A percentile compares a stretch with the other conserved stretches of the same genome.
Evolutionary conservation across 1,140 invertebrate genomes (phyloP).

Genomic region (Onthophagus taurus): DNA sequence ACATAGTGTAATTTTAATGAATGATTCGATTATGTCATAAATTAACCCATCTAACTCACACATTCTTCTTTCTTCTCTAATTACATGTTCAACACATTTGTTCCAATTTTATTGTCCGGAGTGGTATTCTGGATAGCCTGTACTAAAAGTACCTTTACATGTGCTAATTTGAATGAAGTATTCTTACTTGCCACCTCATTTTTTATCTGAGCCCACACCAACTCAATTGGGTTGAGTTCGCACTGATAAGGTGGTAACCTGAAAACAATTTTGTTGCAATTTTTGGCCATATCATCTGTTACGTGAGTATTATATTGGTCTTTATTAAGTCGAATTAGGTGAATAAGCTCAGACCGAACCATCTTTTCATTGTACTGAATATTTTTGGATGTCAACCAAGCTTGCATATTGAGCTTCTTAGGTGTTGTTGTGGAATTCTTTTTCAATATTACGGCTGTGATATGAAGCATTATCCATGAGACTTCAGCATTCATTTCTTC

Average conservation of each 20-base stretch:
- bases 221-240: slow-evolving; percentile 26
- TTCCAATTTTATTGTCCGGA: too few species aligned
- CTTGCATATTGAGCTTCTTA: slow-evolving; percentile 23
- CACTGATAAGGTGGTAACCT: slow-evolving; percentile 24
- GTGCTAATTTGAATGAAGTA: slow-evolving; percentile 16
- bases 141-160: neutral
- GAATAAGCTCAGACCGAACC: slow-evolving; percentile 19
- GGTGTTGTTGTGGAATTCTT: slow-evolving; percentile 17
- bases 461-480: slow-evolving; percentile 7
- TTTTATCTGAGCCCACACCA: slow-evolving; percentile 34
- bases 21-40: too few species aligned
- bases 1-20: too few species aligned
- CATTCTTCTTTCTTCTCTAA: too few species aligned
- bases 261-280: slow-evolving; percentile 18
- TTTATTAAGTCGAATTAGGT: slow-evolving; percentile 17
- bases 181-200: slow-evolving; percentile 24
- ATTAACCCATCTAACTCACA: too few species aligned
- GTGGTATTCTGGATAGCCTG: neutral
- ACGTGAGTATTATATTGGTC: slow-evolving; percentile 21
- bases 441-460: slow-evolving; percentile 19
- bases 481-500: too few species aligned
- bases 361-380: slow-evolving; percentile 9
- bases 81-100: too few species aligned
- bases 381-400: slow-evolving; percentile 21
- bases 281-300: slow-evolving; percentile 20